Percentiles rank a stretch among this genome's conserved stretches.
phyloP scores from a whole-genome alignment of 2,113 vertebrate species.

The Ciconia maguari region DNA sequence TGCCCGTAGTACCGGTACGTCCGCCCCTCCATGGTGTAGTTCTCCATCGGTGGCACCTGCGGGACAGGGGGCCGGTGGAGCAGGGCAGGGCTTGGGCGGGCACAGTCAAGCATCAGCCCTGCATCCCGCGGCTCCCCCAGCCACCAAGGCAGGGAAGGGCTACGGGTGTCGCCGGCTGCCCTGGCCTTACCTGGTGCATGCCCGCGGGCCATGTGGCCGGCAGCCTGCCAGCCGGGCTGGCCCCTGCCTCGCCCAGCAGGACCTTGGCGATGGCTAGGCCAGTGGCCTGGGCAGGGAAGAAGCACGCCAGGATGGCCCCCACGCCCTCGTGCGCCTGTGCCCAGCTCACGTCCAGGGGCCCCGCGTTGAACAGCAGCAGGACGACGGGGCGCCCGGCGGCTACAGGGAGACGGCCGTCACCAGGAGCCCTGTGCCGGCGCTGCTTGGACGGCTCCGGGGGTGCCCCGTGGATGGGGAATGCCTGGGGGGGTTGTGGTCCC shows the following conservation, averaged over 20 bases:
- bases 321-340: not conserved
- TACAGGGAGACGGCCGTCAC: not conserved
- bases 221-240: constrained; percentile 43
- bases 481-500: fast-evolving
- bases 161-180: fast-evolving
- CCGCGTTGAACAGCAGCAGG: constrained; percentile 69
- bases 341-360: constrained; percentile 69
- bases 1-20: constrained; percentile 69
- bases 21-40: constrained; percentile 71
- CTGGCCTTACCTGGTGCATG: constrained; percentile 59
- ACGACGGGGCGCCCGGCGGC: constrained; percentile 24
- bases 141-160: not conserved
- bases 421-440: fast-evolving
- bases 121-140: fast-evolving
- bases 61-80: fast-evolving
- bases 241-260: constrained; percentile 12
- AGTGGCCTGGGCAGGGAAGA: constrained; percentile 62
- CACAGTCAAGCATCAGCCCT: not conserved
- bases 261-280: constrained; percentile 59
- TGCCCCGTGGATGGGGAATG: not conserved
- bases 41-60: constrained; percentile 60
- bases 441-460: fast-evolving
- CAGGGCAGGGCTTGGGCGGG: not conserved
- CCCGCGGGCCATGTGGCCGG: constrained; percentile 57
- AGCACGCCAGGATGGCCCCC: constrained; percentile 66